phyloP scores from a whole-genome alignment of 1,140 invertebrate genomes.

The Sycobia sp. region DNA sequence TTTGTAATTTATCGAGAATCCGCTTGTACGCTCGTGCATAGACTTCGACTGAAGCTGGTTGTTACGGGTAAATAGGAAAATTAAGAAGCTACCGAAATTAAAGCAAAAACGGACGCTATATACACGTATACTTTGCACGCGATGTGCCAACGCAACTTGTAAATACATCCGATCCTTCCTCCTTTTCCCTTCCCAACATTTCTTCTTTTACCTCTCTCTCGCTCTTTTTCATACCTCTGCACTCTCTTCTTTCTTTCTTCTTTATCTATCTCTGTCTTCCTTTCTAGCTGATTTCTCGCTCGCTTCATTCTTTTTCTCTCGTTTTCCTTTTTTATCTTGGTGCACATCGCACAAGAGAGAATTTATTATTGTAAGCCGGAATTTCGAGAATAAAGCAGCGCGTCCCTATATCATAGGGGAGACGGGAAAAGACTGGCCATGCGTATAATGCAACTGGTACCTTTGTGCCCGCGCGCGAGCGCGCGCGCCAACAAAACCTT shows the following conservation, averaged over 20 bases:
- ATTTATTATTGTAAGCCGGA: conserved; percentile 31
- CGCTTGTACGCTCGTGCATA: too few species aligned
- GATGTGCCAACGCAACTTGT: too few species aligned
- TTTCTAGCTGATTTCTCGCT: too few species aligned
- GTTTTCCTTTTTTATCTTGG: conserved; percentile 17
- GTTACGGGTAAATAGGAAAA: too few species aligned
- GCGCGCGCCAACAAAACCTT: conserved; percentile 10
- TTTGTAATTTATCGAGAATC: too few species aligned
- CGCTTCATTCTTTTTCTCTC: background rate
- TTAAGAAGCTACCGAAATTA: too few species aligned
- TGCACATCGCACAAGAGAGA: conserved; percentile 8
- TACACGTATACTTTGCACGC: too few species aligned
- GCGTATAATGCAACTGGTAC: conserved; percentile 2
- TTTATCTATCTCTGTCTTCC: background rate
- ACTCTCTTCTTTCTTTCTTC: background rate
- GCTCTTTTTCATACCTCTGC: background rate
- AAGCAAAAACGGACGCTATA: too few species aligned
- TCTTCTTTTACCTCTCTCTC: background rate
- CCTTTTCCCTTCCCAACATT: background rate
- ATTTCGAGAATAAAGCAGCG: conserved; percentile 27
- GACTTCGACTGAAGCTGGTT: too few species aligned
- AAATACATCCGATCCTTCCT: too few species aligned
- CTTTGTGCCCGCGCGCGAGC: conserved; percentile 1
- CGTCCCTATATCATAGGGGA: conserved; percentile 25
- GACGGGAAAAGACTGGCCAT: conserved; percentile 8